Evolutionary conservation across 2,797 vertebrate species (phyloP), one percentile per base, ranked within the genome.

Genomic region (Melanotaenia boesemani): DNA sequence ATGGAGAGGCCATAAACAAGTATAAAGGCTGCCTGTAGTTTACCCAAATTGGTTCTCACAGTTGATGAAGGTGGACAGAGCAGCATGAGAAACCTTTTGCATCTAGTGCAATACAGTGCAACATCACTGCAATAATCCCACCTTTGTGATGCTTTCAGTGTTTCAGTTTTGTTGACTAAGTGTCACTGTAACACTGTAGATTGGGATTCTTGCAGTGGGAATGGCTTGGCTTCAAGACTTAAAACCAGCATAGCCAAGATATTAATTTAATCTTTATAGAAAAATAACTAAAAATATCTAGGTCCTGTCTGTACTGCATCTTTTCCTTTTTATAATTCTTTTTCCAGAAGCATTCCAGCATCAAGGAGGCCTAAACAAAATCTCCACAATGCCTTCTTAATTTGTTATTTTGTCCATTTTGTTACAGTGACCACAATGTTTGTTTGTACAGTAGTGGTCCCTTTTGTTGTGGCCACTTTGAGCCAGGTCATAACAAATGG

Each of bases 11-110:
- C 80, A 76, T 83, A 81, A 89, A 88, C 68, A 82, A 91, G 83
- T 81, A 88, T 85, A 92, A 91, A 91, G 85, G 52, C 75, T 79
- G 80, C 67, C 34, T 82, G 82, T 64, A 82, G 72, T 86, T 82
- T 65, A 87, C 85, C 61, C 34, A 60, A 89, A 88, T 82, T 84
- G 79, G 83, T 83, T 81, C 70, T 59, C 36, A 32, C 59, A 54
- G 22, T 88, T 82, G 69, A 74, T 39, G 67, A 62, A 86, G 76
- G 83, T 88, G 83, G 79, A 84, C 79, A 73, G 48, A 48, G 46
- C 73, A 74, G 78, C 60, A 76, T 50, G 63, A 70, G 73, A 86
- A 76, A 60, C 7, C 1, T 16, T 62, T 46, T 60, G 63, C 68
- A 70, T 69, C 72, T 73, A 79, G 59, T 76, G 88, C 86, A 91